Evolutionary conservation across 2,113 vertebrate species (phyloP).

Genomic region (Tringa solitaria): DNA sequence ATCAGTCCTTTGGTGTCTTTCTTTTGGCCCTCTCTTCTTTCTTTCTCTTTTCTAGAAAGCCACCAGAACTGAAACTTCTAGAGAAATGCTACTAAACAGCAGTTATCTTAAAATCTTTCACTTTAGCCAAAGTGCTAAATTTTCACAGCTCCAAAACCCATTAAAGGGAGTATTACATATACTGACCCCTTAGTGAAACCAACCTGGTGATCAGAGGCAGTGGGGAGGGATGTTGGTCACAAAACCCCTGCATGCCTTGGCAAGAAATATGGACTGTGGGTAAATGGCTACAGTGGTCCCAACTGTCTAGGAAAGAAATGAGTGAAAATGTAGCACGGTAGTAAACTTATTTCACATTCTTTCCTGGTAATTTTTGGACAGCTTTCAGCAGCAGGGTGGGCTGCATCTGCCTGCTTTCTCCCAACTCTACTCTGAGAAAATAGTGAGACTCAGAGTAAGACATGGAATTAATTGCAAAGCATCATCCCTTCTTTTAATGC

Average conservation of each 20-base stretch:
- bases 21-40: background rate
- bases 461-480: background rate
- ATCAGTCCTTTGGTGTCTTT: background rate
- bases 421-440: background rate
- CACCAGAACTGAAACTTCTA: background rate
- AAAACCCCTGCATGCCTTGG: background rate
- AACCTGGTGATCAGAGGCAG: background rate
- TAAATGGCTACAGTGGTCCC: background rate
- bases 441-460: background rate
- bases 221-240: background rate
- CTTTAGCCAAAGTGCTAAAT: background rate
- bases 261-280: background rate
- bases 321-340: background rate
- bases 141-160: background rate
- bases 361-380: background rate
- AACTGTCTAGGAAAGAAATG: background rate
- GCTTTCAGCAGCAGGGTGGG: background rate
- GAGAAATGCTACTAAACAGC: background rate
- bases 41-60: background rate
- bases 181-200: background rate
- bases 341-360: background rate
- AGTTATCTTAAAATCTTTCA: background rate
- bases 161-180: background rate
- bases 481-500: background rate
- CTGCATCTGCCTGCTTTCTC: conserved; percentile 9